A percentile compares a stretch with the other conserved stretches of the same genome.
These are phyloP conservation scores for Rynchops niger DNA, from an alignment of 2,113 vertebrate species.

Conservation along the genomic window DNA sequence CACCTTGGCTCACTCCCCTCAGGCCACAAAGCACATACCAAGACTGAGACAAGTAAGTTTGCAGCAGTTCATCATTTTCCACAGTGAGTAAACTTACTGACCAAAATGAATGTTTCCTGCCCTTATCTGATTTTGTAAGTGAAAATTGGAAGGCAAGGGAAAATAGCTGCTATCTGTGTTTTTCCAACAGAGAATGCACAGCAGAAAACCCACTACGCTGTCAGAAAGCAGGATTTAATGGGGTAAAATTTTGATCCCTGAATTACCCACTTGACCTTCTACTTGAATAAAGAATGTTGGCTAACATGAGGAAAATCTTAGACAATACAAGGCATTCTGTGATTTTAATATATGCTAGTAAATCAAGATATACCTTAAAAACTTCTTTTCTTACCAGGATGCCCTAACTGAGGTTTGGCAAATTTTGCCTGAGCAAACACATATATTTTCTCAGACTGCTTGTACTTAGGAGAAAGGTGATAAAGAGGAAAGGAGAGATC, in stretches of 20 bases:
- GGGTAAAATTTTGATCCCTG: background rate
- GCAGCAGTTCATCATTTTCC: background rate
- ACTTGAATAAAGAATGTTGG: background rate
- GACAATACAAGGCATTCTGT: background rate
- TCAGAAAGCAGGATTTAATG: background rate
- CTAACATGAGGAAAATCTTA: background rate
- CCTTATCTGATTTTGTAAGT: background rate
- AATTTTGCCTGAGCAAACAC: background rate
- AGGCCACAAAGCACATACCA: background rate
- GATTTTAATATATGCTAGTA: background rate
- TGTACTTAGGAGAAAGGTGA: background rate
- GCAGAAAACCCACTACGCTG: background rate
- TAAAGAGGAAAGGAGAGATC: background rate
- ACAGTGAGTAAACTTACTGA: background rate
- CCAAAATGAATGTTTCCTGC: background rate
- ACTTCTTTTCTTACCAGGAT: background rate
- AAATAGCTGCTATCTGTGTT: background rate
- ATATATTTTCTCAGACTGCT: background rate
- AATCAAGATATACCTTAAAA: background rate
- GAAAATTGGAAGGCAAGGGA: background rate
- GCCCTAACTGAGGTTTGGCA: background rate
- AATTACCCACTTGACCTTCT: background rate
- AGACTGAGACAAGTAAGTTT: background rate
- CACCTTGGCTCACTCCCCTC: background rate
- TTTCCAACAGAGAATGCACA: background rate